Conservation (phyloP, 1,140 invertebrate species). For the Bombus waltoni region DNA sequence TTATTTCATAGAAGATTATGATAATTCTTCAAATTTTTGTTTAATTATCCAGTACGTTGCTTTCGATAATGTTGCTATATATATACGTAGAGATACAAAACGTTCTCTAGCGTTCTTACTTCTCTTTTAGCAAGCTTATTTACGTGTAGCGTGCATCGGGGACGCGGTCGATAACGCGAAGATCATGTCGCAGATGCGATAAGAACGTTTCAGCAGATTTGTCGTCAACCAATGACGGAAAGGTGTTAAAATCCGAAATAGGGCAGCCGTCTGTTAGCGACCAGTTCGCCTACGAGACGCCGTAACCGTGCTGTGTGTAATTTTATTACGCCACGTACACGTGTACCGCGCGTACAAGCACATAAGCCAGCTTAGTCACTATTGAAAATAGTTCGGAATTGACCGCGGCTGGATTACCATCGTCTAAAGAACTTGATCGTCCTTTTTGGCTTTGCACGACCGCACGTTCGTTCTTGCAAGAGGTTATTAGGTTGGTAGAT, state of each 20-base stretch:
- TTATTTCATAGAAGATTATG: too few relatives aligned
- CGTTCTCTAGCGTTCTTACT: not conserved
- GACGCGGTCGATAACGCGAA: conserved; percentile 6
- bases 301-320: conserved; percentile 63
- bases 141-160: not conserved
- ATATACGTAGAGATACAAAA: not conserved
- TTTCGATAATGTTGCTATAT: not conserved
- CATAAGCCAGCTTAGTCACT: conserved; percentile 66
- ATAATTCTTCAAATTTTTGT: too few relatives aligned
- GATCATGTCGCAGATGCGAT: conserved; percentile 16
- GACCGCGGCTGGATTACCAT: conserved; percentile 52
- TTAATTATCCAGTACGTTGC: too few relatives aligned
- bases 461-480: not conserved
- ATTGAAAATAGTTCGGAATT: conserved; percentile 70
- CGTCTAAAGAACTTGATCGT: conserved; percentile 41
- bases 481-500: not conserved
- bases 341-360: conserved; percentile 1
- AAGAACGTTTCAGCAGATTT: not conserved
- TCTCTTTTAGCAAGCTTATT: not conserved
- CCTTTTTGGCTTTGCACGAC: not conserved
- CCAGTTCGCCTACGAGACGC: conserved; percentile 72
- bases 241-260: conserved; percentile 66
- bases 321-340: conserved; percentile 54
- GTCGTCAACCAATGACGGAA: conserved; percentile 24
- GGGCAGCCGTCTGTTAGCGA: conserved; percentile 63